phyloP scores from a whole-genome alignment of 2,888 invertebrate species.

The Ichneumon xanthorius region DNA sequence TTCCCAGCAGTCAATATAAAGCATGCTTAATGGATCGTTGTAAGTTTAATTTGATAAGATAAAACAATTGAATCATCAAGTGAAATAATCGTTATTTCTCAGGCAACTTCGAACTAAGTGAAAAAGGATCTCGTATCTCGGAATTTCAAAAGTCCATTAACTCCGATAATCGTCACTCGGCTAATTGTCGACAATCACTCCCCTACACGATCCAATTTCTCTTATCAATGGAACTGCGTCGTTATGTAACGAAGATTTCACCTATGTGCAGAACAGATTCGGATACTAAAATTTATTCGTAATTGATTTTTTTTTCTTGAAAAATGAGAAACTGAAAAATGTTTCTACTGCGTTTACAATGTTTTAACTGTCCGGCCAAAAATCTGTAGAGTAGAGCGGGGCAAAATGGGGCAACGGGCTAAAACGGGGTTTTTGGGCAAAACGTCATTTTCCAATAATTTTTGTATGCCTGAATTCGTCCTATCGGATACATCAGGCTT shows the following conservation, averaged over 20 bases:
- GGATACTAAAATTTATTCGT: neutral
- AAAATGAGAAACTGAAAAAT: neutral
- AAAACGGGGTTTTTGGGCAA: no score
- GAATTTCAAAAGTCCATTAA: neutral
- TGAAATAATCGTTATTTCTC: neutral
- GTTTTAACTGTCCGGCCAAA: no score
- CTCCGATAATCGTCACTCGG: neutral
- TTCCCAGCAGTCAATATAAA: neutral
- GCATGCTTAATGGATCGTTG: slow-evolving; percentile 1
- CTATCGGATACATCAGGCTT: no score
- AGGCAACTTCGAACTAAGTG: neutral
- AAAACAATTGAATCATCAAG: neutral
- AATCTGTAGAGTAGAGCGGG: no score
- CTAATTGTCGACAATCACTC: neutral
- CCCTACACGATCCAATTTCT: neutral
- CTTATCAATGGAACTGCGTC: neutral
- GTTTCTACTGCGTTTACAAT: no score
- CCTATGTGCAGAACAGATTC: neutral
- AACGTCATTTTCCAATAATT: no score
- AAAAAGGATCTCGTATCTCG: neutral
- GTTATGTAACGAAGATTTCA: neutral
- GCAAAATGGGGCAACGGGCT: no score
- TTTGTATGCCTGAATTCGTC: no score
- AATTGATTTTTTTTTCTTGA: neutral
- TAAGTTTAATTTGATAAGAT: slow-evolving; percentile 17